A percentile compares a stretch with the other conserved stretches of the same genome.
Evolutionary conservation across 2,888 invertebrate genomes (phyloP).

Genomic region (Gasteruption jaculator): DNA sequence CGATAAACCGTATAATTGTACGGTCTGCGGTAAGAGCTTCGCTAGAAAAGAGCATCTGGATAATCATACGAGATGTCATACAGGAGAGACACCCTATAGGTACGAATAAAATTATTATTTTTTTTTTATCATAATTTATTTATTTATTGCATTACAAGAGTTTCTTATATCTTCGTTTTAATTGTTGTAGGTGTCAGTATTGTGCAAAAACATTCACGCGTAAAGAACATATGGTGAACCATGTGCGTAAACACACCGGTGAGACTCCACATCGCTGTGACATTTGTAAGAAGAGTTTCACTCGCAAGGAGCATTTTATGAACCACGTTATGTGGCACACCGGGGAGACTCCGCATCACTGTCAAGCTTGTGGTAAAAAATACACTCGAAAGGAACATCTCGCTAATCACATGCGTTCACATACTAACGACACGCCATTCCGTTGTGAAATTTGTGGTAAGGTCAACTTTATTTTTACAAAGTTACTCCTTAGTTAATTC

Average conservation of each 20-base stretch:
- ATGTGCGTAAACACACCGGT: conserved; percentile 71
- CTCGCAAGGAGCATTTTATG: conserved; percentile 73
- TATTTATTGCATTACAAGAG: conserved; percentile 5
- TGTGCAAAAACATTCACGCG: conserved; percentile 74
- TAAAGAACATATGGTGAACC: conserved; percentile 76
- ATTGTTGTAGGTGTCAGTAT: conserved; percentile 60
- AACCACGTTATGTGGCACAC: conserved; percentile 80
- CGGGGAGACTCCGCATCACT: conserved; percentile 84
- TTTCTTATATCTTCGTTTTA: conserved; percentile 1
- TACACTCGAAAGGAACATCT: conserved; percentile 86
- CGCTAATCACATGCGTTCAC: conserved; percentile 83
- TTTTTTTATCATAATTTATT: conserved; percentile 3
- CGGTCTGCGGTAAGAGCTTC: conserved; percentile 81
- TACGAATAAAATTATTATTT: conserved; percentile 26
- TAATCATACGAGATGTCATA: conserved; percentile 78
- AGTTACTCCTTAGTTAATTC: too few relatives aligned
- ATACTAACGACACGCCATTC: conserved; percentile 84
- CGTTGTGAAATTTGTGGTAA: conserved; percentile 80
- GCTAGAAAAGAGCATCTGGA: conserved; percentile 83
- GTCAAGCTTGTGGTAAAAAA: conserved; percentile 82
- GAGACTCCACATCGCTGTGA: conserved; percentile 75
- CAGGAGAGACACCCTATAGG: conserved; percentile 78
- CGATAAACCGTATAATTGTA: conserved; percentile 81
- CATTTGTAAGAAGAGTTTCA: conserved; percentile 75
- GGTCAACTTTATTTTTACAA: too few relatives aligned